Evolutionary conservation across 2,797 vertebrate species (phyloP).

Genomic region (Gila robusta): DNA sequence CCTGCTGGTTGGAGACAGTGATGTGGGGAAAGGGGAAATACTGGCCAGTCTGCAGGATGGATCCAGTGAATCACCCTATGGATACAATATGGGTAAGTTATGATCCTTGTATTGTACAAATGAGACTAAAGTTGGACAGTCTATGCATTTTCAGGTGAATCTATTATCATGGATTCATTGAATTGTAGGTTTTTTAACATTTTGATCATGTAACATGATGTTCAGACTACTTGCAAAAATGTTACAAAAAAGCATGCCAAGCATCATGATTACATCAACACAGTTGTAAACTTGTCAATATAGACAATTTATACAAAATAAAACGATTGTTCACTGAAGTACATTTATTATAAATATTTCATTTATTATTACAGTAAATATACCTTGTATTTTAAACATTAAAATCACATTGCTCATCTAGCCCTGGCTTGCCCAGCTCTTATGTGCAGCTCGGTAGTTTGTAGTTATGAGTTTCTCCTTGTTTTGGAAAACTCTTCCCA

Average conservation of each 20-base stretch:
- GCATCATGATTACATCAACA: background rate
- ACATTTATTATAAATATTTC: background rate
- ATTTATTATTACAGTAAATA: background rate
- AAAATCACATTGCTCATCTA: background rate
- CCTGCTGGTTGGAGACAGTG: constrained; percentile 84
- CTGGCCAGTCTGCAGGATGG: constrained; percentile 84
- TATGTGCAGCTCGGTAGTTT: constrained; percentile 19
- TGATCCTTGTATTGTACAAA: background rate
- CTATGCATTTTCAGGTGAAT: background rate
- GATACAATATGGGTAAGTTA: constrained; percentile 82
- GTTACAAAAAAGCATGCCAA: background rate
- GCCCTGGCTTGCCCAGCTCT: background rate
- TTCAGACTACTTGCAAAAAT: background rate
- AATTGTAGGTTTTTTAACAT: background rate
- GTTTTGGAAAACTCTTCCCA: constrained; percentile 49
- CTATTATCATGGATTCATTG: background rate
- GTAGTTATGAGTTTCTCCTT: constrained; percentile 34
- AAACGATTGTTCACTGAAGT: background rate
- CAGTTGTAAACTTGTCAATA: background rate
- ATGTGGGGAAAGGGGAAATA: constrained; percentile 85
- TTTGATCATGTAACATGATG: background rate
- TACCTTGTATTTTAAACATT: background rate
- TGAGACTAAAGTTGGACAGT: background rate
- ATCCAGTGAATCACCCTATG: constrained; percentile 81
- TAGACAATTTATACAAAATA: background rate